Percentiles rank a stretch among this genome's conserved stretches.
phyloP scores from a whole-genome alignment of 2,113 vertebrate species.

The Oceanodroma tethys region DNA sequence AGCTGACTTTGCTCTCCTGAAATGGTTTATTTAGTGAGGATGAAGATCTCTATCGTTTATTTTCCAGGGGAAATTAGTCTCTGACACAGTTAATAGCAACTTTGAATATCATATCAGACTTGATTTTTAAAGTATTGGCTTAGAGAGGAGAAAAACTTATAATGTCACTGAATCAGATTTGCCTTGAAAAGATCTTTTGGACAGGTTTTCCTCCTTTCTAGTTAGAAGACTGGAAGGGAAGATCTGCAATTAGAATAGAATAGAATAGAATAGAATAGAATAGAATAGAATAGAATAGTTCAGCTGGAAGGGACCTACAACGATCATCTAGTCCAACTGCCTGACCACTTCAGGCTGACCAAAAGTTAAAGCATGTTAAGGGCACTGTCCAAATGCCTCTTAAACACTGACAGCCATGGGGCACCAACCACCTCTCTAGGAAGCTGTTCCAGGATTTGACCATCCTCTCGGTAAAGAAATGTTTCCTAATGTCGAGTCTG shows the following conservation, averaged over 20 bases:
- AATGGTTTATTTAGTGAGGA: background rate
- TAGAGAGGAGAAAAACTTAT: background rate
- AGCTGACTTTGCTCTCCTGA: background rate
- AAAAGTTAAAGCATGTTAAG: background rate
- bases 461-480: background rate
- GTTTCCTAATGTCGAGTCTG: background rate
- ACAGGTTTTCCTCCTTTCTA: too few relatives aligned
- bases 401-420: background rate
- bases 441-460: background rate
- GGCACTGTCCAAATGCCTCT: background rate
- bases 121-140: background rate
- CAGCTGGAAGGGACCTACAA: background rate
- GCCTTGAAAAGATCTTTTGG: background rate
- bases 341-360: background rate
- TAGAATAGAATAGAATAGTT: background rate
- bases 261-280: background rate
- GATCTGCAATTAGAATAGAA: background rate
- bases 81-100: background rate
- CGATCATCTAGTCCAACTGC: background rate
- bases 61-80: background rate
- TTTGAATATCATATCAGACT: background rate
- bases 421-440: rapidly evolving
- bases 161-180: background rate
- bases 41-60: background rate
- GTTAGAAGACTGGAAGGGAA: background rate